A percentile compares a stretch with the other conserved stretches of the same genome.
Conservation (phyloP, 2,888 invertebrate genomes). For the Aphidoletes aphidimyza region DNA sequence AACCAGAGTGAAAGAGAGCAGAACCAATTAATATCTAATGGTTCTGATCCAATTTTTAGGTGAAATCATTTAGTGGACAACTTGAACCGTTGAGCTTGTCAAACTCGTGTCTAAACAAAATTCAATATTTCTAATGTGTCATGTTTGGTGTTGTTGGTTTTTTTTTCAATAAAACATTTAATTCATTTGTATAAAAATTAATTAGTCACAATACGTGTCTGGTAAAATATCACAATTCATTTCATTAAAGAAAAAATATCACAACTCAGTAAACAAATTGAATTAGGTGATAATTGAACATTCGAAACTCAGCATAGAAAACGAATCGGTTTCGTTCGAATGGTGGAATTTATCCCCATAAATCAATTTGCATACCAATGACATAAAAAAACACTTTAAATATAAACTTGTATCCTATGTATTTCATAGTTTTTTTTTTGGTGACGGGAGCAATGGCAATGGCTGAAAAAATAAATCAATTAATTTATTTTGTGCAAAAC, state of each 20-base stretch:
- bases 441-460: not conserved
- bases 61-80: too few relatives aligned
- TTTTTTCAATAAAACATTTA: slow-evolving; percentile 23
- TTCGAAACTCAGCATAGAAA: not conserved
- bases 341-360: not conserved
- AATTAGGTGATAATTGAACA: not conserved
- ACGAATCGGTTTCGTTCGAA: not conserved
- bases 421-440: not conserved
- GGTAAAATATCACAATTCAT: slow-evolving; percentile 47
- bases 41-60: too few relatives aligned
- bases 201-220: slow-evolving; percentile 54
- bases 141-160: slow-evolving; percentile 14
- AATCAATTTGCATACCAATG: slow-evolving; percentile 48
- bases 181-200: slow-evolving; percentile 1
- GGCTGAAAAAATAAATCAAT: too few relatives aligned
- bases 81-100: not conserved
- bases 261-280: slow-evolving; percentile 40
- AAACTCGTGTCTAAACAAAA: not conserved
- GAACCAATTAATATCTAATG: too few relatives aligned
- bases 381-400: too few relatives aligned
- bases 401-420: not conserved
- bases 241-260: not conserved
- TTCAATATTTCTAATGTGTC: not conserved
- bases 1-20: too few relatives aligned
- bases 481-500: too few relatives aligned